phyloP scores from a whole-genome alignment of 1,140 invertebrate species.

The Marisa cornuarietis region DNA sequence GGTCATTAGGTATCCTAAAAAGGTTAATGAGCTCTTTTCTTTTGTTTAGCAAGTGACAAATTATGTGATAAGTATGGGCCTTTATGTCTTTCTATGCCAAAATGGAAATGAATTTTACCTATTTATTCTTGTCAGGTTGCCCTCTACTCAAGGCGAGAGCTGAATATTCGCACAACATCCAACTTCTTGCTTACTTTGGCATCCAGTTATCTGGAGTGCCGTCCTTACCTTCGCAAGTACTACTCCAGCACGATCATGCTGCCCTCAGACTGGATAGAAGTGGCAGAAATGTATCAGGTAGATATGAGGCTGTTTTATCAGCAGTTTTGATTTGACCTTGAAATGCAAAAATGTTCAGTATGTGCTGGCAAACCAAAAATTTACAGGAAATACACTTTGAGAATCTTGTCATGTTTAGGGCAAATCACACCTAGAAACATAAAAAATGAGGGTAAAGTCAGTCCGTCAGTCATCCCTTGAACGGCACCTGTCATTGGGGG shows the following conservation, averaged over 20 bases:
- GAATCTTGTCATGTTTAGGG: too few relatives aligned
- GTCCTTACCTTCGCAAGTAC: slow-evolving; percentile 65
- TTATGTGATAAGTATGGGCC: background rate
- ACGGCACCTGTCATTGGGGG: too few relatives aligned
- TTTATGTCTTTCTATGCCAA: slow-evolving; percentile 1
- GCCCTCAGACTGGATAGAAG: slow-evolving; percentile 69
- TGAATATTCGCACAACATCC: slow-evolving; percentile 68
- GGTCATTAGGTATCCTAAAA: background rate
- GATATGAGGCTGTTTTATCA: too few relatives aligned
- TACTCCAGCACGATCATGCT: slow-evolving; percentile 61
- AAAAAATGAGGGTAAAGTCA: too few relatives aligned
- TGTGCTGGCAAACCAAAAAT: too few relatives aligned
- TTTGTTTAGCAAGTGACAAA: background rate
- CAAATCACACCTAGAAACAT: too few relatives aligned
- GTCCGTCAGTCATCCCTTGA: too few relatives aligned
- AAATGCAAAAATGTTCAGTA: too few relatives aligned
- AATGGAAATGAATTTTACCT: background rate
- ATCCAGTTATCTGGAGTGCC: slow-evolving; percentile 54
- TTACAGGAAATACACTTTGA: too few relatives aligned
- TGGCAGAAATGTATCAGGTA: slow-evolving; percentile 67
- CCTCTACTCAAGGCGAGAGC: slow-evolving; percentile 65
- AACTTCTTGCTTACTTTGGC: slow-evolving; percentile 67
- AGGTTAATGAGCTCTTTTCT: background rate
- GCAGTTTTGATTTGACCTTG: too few relatives aligned
- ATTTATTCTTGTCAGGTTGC: slow-evolving; percentile 58